These are phyloP conservation scores for Spinus olivaceus DNA, from an alignment of 2,797 vertebrate genomes.

Conservation along the genomic window DNA sequence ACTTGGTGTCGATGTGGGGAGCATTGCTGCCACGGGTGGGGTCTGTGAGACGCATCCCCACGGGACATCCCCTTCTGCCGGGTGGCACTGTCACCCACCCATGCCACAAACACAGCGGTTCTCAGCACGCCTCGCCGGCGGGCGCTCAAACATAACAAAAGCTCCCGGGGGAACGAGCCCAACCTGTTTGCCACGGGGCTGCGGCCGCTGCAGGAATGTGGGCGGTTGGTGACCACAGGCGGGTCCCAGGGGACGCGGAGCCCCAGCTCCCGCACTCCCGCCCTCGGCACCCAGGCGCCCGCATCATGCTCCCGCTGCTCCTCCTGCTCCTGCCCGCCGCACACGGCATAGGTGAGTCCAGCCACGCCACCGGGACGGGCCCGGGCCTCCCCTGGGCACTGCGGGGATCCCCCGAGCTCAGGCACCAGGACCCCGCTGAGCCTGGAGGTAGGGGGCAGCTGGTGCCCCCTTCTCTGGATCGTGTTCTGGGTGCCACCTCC, in stretches of 20 bases:
- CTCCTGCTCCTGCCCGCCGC: neutral
- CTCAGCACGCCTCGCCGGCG: neutral
- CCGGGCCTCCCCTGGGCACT: neutral
- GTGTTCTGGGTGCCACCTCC: fast-evolving
- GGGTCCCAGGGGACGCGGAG: neutral
- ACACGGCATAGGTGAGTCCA: neutral
- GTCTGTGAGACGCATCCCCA: neutral
- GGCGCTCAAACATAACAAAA: neutral
- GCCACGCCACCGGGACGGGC: fast-evolving
- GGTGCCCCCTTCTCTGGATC: neutral
- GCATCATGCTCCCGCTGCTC: slow-evolving; percentile 29
- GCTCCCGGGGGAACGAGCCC: slow-evolving; percentile 33
- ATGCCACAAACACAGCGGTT: fast-evolving
- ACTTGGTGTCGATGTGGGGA: fast-evolving
- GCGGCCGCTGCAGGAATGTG: neutral
- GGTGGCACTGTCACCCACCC: neutral
- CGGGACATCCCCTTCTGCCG: neutral
- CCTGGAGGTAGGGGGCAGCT: neutral
- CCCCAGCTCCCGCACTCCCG: neutral
- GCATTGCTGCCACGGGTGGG: fast-evolving
- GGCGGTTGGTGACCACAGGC: slow-evolving; percentile 4
- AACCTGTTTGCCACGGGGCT: slow-evolving; percentile 45
- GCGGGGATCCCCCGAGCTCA: fast-evolving
- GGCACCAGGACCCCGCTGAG: fast-evolving
- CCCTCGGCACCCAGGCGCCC: neutral